phyloP scores from a whole-genome alignment of 2,113 vertebrate genomes.

The Brachionichthys hirsutus region DNA sequence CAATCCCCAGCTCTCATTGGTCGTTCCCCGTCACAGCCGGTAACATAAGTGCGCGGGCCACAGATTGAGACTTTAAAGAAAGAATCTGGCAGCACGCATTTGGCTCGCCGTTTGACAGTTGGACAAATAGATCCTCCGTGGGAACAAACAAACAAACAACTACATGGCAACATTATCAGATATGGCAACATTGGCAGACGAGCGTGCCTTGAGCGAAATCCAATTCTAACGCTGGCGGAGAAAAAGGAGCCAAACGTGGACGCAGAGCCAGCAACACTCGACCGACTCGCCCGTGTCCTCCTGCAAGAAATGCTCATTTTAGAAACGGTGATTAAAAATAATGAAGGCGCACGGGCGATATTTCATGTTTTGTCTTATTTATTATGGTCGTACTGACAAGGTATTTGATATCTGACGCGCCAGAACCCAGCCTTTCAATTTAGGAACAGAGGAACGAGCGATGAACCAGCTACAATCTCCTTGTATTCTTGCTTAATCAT shows the following conservation, averaged over 20 bases:
- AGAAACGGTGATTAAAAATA: slow-evolving; percentile 8
- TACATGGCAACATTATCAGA: slow-evolving; percentile 59
- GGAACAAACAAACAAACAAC: slow-evolving; percentile 61
- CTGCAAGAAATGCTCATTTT: slow-evolving; percentile 24
- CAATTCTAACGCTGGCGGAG: slow-evolving; percentile 46
- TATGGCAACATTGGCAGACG: slow-evolving; percentile 44
- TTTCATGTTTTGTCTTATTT: slow-evolving; percentile 2
- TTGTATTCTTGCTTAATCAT: background rate
- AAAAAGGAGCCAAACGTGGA: slow-evolving; percentile 34
- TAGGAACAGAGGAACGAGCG: background rate
- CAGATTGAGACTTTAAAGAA: slow-evolving; percentile 36
- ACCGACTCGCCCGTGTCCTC: slow-evolving; percentile 15
- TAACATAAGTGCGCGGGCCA: slow-evolving; percentile 24
- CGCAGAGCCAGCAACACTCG: slow-evolving; percentile 29
- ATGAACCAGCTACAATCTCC: too few relatives aligned
- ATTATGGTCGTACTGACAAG: background rate
- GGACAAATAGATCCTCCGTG: slow-evolving; percentile 45
- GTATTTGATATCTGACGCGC: slow-evolving; percentile 1
- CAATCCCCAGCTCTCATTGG: background rate
- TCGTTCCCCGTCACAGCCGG: background rate
- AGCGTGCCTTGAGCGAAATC: slow-evolving; percentile 44
- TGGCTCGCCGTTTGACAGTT: slow-evolving; percentile 46
- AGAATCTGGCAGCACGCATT: slow-evolving; percentile 22
- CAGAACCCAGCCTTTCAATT: slow-evolving; percentile 5
- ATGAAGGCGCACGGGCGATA: background rate